phyloP scores from a whole-genome alignment of 2,888 invertebrate genomes.

The Sarcophaga caerulescens region DNA sequence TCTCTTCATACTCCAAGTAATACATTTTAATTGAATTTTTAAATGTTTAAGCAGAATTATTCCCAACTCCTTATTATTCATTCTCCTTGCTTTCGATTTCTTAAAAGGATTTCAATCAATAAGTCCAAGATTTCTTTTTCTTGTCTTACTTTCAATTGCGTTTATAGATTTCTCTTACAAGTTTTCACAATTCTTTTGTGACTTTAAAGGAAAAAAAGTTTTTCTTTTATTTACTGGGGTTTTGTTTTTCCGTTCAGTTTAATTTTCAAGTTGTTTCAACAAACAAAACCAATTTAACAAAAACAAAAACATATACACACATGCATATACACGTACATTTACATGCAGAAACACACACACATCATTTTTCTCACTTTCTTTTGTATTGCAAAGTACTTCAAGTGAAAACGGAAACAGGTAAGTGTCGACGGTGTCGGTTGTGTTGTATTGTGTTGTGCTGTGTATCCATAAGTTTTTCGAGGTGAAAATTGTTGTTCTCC shows the following conservation, averaged over 20 bases:
- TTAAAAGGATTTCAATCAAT: no score
- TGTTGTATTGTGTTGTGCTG: slow-evolving; percentile 1
- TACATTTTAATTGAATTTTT: no score
- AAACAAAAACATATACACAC: background rate
- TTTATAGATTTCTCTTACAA: slow-evolving; percentile 38
- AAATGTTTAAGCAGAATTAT: no score
- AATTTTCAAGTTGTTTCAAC: background rate
- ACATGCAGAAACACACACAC: background rate
- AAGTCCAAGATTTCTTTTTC: no score
- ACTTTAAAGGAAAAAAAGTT: background rate
- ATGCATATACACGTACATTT: no score
- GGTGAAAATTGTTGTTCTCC: background rate
- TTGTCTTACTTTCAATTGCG: background rate
- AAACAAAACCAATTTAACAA: background rate
- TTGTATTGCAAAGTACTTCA: background rate
- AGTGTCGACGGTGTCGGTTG: background rate
- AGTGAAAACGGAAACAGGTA: slow-evolving; percentile 29
- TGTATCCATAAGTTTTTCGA: background rate
- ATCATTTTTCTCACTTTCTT: background rate
- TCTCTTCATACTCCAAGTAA: no score
- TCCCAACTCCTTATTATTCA: no score
- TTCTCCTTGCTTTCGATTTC: no score
- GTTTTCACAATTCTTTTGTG: slow-evolving; percentile 30
- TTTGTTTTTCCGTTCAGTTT: background rate
- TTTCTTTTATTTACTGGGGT: background rate